These are phyloP conservation scores for Hestina assimilis DNA, from an alignment of 1,140 invertebrate genomes.

Conservation along the genomic window DNA sequence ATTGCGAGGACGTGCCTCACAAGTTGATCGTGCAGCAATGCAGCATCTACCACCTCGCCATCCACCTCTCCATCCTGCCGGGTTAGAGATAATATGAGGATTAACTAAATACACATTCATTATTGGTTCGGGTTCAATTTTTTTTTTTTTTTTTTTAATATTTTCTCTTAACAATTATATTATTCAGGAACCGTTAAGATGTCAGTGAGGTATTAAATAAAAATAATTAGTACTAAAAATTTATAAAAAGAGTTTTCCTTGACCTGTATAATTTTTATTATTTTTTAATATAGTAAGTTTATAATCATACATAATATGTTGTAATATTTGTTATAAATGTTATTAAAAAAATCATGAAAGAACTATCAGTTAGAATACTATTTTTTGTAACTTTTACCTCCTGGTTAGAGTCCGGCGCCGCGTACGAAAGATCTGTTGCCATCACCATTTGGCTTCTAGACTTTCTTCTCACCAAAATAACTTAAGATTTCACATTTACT, in stretches of 20 bases:
- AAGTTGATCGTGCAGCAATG: conserved; percentile 42
- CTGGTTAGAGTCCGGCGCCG: background rate
- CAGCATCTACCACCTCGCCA: conserved; percentile 6
- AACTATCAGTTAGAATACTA: too few species aligned
- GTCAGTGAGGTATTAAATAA: too few species aligned
- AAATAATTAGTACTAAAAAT: too few species aligned
- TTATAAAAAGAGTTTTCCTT: too few species aligned
- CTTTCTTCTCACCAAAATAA: background rate
- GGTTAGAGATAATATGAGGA: background rate
- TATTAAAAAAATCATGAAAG: background rate
- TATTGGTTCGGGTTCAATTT: background rate
- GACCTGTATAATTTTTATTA: too few species aligned
- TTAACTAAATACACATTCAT: background rate
- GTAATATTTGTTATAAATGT: background rate
- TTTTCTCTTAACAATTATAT: too few species aligned
- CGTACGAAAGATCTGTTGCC: background rate
- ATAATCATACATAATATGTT: background rate
- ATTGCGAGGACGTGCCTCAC: conserved; percentile 45
- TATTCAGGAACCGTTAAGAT: too few species aligned
- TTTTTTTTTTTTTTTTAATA: background rate
- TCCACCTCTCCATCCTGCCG: background rate
- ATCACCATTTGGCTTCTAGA: background rate
- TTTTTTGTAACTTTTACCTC: background rate
- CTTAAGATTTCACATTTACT: background rate
- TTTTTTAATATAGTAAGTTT: too few species aligned